Conservation (phyloP, 1,140 invertebrate genomes). For the Tenebrio molitor region DNA sequence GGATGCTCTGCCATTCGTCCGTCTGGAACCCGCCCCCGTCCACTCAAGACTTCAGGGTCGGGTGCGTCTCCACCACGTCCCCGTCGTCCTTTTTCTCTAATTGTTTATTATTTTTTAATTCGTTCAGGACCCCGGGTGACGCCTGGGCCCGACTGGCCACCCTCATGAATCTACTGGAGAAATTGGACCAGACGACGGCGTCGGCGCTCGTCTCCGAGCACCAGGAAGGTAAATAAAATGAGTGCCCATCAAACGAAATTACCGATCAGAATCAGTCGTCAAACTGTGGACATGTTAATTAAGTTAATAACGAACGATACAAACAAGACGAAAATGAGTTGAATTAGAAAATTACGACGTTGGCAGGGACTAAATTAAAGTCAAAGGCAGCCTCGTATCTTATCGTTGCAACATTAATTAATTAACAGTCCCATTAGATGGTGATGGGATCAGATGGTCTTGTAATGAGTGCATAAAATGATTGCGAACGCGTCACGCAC, state of each 20-base stretch:
- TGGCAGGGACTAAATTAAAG: constrained; percentile 33
- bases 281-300: constrained; percentile 33
- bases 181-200: constrained; percentile 69
- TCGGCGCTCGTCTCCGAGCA: constrained; percentile 53
- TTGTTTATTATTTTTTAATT: constrained; percentile 9
- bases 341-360: constrained; percentile 11
- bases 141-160: constrained; percentile 84
- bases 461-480: constrained; percentile 11
- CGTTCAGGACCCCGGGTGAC: constrained; percentile 77
- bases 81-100: constrained; percentile 2
- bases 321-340: neutral
- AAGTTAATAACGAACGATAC: constrained; percentile 28
- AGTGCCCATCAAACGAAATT: constrained; percentile 31
- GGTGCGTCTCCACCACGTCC: constrained; percentile 73
- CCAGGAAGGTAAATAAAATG: constrained; percentile 60
- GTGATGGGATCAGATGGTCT: neutral
- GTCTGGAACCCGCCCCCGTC: constrained; percentile 90
- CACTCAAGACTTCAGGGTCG: constrained; percentile 82
- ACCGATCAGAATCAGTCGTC: constrained; percentile 36
- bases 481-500: constrained; percentile 4
- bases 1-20: constrained; percentile 87
- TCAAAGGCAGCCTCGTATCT: constrained; percentile 7
- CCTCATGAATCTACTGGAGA: constrained; percentile 81
- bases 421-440: constrained; percentile 5
- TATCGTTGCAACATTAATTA: constrained; percentile 7